Percentiles rank a stretch among this genome's conserved stretches.
Conservation (phyloP, 2,888 invertebrate genomes). For the Mythimna albipuncta region DNA sequence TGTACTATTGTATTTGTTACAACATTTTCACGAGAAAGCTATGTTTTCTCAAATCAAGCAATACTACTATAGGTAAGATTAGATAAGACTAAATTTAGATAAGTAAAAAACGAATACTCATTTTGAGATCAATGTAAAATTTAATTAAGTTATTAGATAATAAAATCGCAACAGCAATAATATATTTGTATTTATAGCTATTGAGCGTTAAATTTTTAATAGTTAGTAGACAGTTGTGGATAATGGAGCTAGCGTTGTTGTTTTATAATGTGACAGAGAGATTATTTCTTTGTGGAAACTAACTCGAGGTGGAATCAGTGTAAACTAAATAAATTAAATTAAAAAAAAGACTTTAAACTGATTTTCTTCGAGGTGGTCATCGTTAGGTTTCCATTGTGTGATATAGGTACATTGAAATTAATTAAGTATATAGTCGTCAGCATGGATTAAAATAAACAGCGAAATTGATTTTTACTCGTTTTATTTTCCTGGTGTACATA, state of each 20-base stretch:
- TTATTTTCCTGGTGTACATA: conserved; percentile 53
- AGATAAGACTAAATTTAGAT: conserved; percentile 83
- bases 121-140: conserved; percentile 88
- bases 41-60: conserved; percentile 89
- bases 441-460: conserved; percentile 88
- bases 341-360: conserved; percentile 61
- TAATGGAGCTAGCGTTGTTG: conserved; percentile 87
- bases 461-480: conserved; percentile 72
- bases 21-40: conserved; percentile 82
- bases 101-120: conserved; percentile 87
- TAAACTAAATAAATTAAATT: conserved; percentile 49
- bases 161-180: conserved; percentile 90
- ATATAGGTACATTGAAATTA: conserved; percentile 88
- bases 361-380: conserved; percentile 71
- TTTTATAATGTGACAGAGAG: conserved; percentile 84
- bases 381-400: conserved; percentile 87
- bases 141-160: conserved; percentile 72
- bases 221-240: conserved; percentile 88
- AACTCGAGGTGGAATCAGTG: conserved; percentile 65
- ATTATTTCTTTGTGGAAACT: conserved; percentile 80
- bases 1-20: conserved; percentile 81
- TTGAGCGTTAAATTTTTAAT: conserved; percentile 90
- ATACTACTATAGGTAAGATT: conserved; percentile 87
- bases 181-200: conserved; percentile 90
- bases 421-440: conserved; percentile 88